Conservation (phyloP, 2,797 vertebrate species). For the Psittacula derbiana region DNA sequence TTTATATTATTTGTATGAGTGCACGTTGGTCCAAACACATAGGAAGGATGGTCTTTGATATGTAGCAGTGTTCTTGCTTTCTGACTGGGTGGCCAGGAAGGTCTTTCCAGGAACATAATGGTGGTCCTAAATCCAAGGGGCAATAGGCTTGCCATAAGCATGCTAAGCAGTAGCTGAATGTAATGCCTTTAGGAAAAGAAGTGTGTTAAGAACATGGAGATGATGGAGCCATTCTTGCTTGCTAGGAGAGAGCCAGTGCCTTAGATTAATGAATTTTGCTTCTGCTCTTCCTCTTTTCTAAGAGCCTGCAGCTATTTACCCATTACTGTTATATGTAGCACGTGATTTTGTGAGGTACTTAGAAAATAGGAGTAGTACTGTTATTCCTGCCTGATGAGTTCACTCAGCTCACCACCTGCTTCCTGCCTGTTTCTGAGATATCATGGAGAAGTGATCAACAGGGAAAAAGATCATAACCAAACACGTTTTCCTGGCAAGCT, state of each 20-base stretch:
- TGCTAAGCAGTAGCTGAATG: neutral
- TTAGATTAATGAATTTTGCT: neutral
- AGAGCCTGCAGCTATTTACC: neutral
- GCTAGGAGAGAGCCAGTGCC: neutral
- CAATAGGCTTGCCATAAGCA: rapidly evolving
- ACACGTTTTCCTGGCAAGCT: neutral
- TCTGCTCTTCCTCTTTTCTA: neutral
- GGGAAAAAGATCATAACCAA: neutral
- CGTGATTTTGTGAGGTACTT: neutral
- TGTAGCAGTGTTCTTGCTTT: neutral
- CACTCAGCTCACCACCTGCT: neutral
- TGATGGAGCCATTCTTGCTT: neutral
- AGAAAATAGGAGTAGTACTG: neutral
- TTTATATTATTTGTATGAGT: neutral
- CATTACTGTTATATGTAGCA: rapidly evolving
- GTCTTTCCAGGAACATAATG: neutral
- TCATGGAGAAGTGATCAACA: neutral
- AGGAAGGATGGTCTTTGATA: neutral
- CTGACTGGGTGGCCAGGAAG: neutral
- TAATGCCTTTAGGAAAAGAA: neutral
- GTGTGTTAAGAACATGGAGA: neutral
- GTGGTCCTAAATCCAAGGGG: neutral
- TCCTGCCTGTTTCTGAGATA: constrained; percentile 1
- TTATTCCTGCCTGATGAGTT: neutral
- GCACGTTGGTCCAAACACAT: neutral